Percentiles rank a stretch among this genome's conserved stretches.
phyloP scores from a whole-genome alignment of 2,113 vertebrate genomes.

The Recurvirostra avosetta region DNA sequence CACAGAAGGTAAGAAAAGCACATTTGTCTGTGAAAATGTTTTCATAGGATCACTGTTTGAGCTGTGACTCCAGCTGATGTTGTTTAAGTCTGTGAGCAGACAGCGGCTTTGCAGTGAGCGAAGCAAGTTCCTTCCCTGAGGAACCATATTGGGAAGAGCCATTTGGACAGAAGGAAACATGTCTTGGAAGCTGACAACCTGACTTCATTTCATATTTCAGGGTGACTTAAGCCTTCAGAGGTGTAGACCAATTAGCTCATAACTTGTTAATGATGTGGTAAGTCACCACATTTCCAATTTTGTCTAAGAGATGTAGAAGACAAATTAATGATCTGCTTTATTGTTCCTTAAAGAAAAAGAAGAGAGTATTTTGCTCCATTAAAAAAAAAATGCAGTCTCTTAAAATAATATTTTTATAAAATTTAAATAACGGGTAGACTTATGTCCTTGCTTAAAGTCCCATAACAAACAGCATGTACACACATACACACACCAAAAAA shows the following conservation, averaged over 20 bases:
- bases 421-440: neutral
- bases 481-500: neutral
- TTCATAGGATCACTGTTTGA: neutral
- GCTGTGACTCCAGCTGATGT: neutral
- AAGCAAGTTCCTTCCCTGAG: neutral
- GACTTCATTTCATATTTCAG: neutral
- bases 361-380: neutral
- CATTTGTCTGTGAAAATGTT: neutral
- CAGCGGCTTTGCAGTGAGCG: neutral
- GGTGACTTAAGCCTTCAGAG: neutral
- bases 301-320: neutral
- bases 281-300: neutral
- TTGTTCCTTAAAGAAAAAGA: neutral
- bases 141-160: neutral
- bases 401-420: neutral
- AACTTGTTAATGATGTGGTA: neutral
- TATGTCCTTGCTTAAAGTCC: neutral
- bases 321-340: neutral
- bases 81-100: neutral
- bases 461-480: rapidly evolving
- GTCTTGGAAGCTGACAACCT: neutral
- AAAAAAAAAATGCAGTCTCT: neutral
- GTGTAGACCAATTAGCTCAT: neutral
- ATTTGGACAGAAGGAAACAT: neutral
- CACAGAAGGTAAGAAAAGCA: neutral